These are phyloP conservation scores for Drosophila carrolli DNA, from an alignment of 1,140 invertebrate species.

Conservation along the genomic window DNA sequence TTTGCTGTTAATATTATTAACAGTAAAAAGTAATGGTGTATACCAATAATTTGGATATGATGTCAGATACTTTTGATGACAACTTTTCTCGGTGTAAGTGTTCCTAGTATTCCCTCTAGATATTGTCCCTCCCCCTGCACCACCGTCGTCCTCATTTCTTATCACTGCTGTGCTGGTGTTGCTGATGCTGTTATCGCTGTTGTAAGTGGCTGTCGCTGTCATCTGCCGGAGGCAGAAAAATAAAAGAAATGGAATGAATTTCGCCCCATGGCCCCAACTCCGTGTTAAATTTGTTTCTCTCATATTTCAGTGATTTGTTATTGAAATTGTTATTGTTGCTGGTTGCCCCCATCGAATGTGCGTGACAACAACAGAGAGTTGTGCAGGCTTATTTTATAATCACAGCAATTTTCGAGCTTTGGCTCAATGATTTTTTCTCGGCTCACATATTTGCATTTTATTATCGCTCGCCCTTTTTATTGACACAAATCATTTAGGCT, in stretches of 20 bases:
- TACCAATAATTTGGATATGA: no score
- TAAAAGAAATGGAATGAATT: conserved; percentile 22
- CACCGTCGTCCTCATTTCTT: neutral
- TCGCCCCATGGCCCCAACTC: conserved; percentile 7
- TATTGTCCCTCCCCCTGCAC: no score
- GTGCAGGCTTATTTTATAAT: conserved; percentile 71
- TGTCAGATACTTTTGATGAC: no score
- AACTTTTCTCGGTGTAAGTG: no score
- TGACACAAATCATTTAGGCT: conserved; percentile 72
- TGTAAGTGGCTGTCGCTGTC: conserved; percentile 64
- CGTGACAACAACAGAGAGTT: conserved; percentile 47
- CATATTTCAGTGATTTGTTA: conserved; percentile 58
- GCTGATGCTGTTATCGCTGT: conserved; percentile 23
- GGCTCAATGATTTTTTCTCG: conserved; percentile 32
- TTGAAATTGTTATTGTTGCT: conserved; percentile 74
- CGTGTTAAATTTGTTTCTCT: conserved; percentile 16
- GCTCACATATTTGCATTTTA: conserved; percentile 57
- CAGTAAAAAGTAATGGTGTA: no score
- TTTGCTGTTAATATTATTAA: no score
- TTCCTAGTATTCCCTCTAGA: neutral
- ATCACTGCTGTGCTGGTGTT: conserved; percentile 6
- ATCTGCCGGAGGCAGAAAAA: conserved; percentile 55
- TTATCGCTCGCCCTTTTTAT: conserved; percentile 64
- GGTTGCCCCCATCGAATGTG: conserved; percentile 27
- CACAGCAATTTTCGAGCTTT: conserved; percentile 56